phyloP scores from a whole-genome alignment of 2,888 invertebrate genomes.

The Cactoblastis cactorum region DNA sequence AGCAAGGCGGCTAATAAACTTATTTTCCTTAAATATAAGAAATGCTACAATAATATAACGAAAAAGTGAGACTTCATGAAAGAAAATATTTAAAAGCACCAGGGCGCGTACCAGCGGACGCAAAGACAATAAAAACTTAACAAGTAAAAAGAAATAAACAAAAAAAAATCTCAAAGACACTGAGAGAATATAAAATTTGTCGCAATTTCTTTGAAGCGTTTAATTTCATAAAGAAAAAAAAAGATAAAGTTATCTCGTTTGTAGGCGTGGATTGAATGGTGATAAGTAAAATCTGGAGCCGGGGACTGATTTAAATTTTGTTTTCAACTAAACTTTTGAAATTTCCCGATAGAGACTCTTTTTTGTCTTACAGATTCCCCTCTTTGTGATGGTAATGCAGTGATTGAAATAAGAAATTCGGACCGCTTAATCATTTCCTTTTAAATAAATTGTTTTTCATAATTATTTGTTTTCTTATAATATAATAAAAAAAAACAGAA shows the following conservation, averaged over 20 bases:
- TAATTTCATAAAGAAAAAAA: constrained; percentile 42
- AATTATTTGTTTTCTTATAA: too few species aligned
- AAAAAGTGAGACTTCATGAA: not conserved
- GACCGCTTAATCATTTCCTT: too few species aligned
- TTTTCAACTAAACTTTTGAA: constrained; percentile 14
- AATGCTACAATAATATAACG: not conserved
- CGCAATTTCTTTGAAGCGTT: constrained; percentile 43
- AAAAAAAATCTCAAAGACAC: constrained; percentile 32
- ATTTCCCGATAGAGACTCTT: constrained; percentile 12
- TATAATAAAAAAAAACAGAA: too few species aligned
- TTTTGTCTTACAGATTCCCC: not conserved
- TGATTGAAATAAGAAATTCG: not conserved
- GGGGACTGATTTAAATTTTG: constrained; percentile 30
- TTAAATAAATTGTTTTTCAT: too few species aligned
- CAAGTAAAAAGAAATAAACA: constrained; percentile 41
- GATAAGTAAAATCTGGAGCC: constrained; percentile 36
- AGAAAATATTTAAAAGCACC: constrained; percentile 3
- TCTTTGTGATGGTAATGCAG: not conserved
- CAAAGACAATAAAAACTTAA: constrained; percentile 36
- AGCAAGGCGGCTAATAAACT: too few species aligned
- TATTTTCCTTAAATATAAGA: too few species aligned
- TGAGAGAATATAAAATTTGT: constrained; percentile 46
- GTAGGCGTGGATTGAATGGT: constrained; percentile 40
- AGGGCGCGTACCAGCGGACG: constrained; percentile 25
- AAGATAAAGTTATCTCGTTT: constrained; percentile 41